phyloP scores from a whole-genome alignment of 2,888 invertebrate species.

The Matsumyia berberina region DNA sequence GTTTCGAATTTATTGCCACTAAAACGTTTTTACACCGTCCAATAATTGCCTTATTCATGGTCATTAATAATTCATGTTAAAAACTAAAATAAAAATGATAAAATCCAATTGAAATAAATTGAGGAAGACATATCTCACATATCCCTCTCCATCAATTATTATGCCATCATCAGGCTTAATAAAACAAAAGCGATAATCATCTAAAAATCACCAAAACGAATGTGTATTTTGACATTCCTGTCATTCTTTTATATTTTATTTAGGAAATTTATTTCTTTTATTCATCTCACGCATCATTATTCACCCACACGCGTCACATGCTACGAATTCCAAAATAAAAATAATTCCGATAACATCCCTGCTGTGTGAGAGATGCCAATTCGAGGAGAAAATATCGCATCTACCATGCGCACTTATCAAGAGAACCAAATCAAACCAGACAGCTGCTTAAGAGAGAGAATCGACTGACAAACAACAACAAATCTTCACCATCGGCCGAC shows the following conservation, averaged over 20 bases:
- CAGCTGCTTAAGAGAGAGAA: conserved; percentile 63
- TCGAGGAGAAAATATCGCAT: background rate
- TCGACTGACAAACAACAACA: conserved; percentile 36
- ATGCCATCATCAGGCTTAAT: conserved; percentile 43
- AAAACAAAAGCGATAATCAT: conserved; percentile 50
- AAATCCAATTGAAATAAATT: conserved; percentile 48
- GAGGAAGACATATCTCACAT: conserved; percentile 39
- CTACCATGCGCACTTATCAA: conserved; percentile 67
- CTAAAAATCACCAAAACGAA: conserved; percentile 4
- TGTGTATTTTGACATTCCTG: conserved; percentile 36
- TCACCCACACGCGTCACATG: conserved; percentile 53
- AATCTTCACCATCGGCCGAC: conserved; percentile 19
- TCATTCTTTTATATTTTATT: conserved; percentile 11
- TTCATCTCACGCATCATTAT: conserved; percentile 61
- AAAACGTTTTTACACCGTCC: conserved; percentile 30
- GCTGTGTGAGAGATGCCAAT: conserved; percentile 27
- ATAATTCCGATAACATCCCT: conserved; percentile 68
- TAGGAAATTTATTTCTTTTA: conserved; percentile 22
- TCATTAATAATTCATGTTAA: conserved; percentile 63
- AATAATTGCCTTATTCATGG: conserved; percentile 43
- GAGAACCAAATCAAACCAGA: conserved; percentile 36
- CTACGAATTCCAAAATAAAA: conserved; percentile 39
- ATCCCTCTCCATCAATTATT: conserved; percentile 13
- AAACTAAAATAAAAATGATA: conserved; percentile 15
- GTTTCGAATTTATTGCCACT: conserved; percentile 38